Base-by-base conservation (phyloP, 2,888 invertebrate genomes). In the Eristalis arbustorum region DNA sequence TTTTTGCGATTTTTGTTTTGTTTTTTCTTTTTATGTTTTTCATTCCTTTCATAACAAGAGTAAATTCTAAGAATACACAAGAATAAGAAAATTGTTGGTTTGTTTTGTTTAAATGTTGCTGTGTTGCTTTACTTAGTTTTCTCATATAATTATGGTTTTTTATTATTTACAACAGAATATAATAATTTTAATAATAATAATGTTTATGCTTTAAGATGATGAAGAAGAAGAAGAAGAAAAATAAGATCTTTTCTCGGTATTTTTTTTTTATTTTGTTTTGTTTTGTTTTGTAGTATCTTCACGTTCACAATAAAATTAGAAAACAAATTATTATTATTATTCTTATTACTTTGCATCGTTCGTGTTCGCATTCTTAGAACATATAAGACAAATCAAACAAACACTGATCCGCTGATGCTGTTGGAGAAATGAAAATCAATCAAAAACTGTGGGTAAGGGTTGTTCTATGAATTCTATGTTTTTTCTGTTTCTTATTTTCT, bases 301-400 rank as follows among this genome's bases (percentile, higher is more conserved):
- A 83, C 88, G 88, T 85, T 84, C 80, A 88, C 88, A 90, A 89
- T 88, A 90, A 89, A 89, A 88, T 90, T 89, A 74, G 88, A 77
- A 89, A 84, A 77, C 88, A 88, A 84, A 79, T 84, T 84, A 49
- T 18, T 49, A 49, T 18, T 18, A 49, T 49, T 72, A 81, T 69
- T 31, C 8, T 61, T 62, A 49, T 87, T 59, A 49, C 42, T 59
- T 63, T 79, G 42, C 77, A 75, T 83, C 64, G 82, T 88, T 88
- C 89, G 88, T 89, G 88, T 88, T 90, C 90, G 90, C 90, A 49
- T 49, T 89, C 90, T 91, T 90, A 90, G 90, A 89, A 90, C 90
- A 91, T 90, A 69, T 79, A 79, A 83, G 75, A 83, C 75, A 83
- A 63, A 25, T 25, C 75, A 83, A 63, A 59, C 11, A 75, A 83